Evolutionary conservation across 2,888 invertebrate genomes (phyloP).

Genomic region (Cosmia pyralina): DNA sequence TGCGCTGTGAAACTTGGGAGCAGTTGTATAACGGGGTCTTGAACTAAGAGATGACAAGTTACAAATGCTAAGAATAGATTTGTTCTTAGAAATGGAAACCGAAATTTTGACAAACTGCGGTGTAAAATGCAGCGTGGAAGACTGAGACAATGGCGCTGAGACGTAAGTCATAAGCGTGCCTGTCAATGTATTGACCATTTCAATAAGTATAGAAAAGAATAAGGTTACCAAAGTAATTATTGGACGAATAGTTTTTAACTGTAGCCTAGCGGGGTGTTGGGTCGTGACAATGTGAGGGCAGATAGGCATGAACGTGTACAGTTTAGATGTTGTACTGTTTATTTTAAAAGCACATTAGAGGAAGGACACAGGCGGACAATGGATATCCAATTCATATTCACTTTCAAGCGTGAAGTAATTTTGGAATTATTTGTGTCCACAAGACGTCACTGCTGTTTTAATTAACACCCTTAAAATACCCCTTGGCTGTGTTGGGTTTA

Average conservation of each 20-base stretch:
- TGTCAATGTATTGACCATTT: conserved; percentile 85
- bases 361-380: conserved; percentile 62
- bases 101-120: conserved; percentile 89
- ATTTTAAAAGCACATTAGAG: conserved; percentile 65
- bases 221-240: conserved; percentile 88
- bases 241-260: conserved; percentile 82
- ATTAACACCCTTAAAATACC: conserved; percentile 17
- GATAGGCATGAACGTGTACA: conserved; percentile 76
- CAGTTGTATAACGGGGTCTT: conserved; percentile 84
- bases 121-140: conserved; percentile 78
- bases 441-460: conserved; percentile 31
- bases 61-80: conserved; percentile 77
- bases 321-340: conserved; percentile 67
- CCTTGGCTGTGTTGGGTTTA: conserved; percentile 12
- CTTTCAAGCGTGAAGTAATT: conserved; percentile 61
- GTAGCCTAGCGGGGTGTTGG: conserved; percentile 83
- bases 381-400: conserved; percentile 63
- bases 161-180: conserved; percentile 82
- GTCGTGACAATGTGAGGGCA: conserved; percentile 71
- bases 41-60: conserved; percentile 77
- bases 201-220: conserved; percentile 82
- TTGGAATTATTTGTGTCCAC: conserved; percentile 55
- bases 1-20: conserved; percentile 64
- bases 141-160: conserved; percentile 77
- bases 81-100: conserved; percentile 87